Base-by-base conservation (phyloP, 2,797 vertebrate genomes). In the Halcyon smyrnensis region DNA sequence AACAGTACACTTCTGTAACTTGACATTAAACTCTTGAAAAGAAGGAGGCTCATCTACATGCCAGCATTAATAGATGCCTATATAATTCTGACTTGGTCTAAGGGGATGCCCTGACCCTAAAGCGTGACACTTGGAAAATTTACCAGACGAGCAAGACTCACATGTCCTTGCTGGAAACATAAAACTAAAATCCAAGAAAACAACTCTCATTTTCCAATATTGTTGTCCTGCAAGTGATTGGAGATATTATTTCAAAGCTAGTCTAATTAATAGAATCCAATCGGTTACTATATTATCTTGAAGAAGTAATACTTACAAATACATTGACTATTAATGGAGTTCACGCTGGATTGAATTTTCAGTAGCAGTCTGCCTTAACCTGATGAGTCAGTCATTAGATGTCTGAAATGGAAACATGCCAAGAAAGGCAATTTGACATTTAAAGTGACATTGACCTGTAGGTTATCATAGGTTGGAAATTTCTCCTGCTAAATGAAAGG, bases 401-500 rank as follows among this genome's bases (percentile, higher is more conserved):
- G 96, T 95, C 41, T 70, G 64, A 88, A 89, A 82, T 86, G 85
- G 89, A 77, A 91, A 84, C 18, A 13, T 9, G 46, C 83, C 25
- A 1, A 90, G 79, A 90, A 75, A 82, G 60, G 68, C 83, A 74
- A 88, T 89, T 67, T 77, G 91, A 90, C 84, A 79, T 95, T 93
- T 94, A 89, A 87, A 96, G 84, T 64, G 80, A 93, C 90, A 79
- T 96, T 96, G 95, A 95, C 88, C 90, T 37, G 14, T 64, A 95
- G 94, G 93, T 96, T 95, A 97, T 93, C 92, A 5, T 0, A 39
- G 73, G 70, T 8, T 94, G 93, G 86, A 96, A 87, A 85, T 63
- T 87, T 80, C 79, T 90, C 23, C 57, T 60, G 51, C 43, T 80
- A 89, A 88, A 93, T 68, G 80, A 95, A 94, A 89, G 87, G 51